These are phyloP conservation scores for Theocolax elegans DNA, from an alignment of 1,140 invertebrate species.

Conservation along the genomic window DNA sequence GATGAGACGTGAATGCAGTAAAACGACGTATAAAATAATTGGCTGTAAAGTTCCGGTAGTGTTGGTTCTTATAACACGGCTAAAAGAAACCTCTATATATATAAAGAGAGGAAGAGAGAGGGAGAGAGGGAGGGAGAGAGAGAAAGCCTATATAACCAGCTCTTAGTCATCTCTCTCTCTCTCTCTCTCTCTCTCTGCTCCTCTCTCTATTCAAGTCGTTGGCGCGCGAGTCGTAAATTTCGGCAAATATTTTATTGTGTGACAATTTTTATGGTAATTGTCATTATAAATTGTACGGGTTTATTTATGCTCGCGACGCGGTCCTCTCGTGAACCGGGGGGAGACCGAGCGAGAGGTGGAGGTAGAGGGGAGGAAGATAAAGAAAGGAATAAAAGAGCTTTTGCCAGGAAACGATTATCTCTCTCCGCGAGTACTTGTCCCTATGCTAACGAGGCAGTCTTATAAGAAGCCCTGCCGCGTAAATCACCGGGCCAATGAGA, in stretches of 20 bases:
- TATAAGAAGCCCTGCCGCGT: slow-evolving; percentile 48
- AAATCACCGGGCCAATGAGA: slow-evolving; percentile 62
- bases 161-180: slow-evolving; percentile 12
- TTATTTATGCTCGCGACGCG: slow-evolving; percentile 59
- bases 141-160: slow-evolving; percentile 29
- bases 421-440: slow-evolving; percentile 49
- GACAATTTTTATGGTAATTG: slow-evolving; percentile 69
- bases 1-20: slow-evolving; percentile 52
- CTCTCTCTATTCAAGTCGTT: background rate
- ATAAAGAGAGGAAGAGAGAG: slow-evolving; percentile 1
- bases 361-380: slow-evolving; percentile 38
- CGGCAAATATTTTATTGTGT: slow-evolving; percentile 66
- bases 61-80: slow-evolving; percentile 25
- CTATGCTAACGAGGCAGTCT: slow-evolving; percentile 54
- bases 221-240: slow-evolving; percentile 59
- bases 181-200: background rate
- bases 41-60: slow-evolving; percentile 59
- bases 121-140: slow-evolving; percentile 19
- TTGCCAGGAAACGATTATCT: slow-evolving; percentile 41
- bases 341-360: slow-evolving; percentile 27
- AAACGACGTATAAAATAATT: slow-evolving; percentile 65
- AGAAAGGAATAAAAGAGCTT: slow-evolving; percentile 28
- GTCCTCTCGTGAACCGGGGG: background rate
- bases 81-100: too few species aligned
- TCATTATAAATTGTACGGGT: slow-evolving; percentile 65